Evolutionary conservation across 2,113 vertebrate species (phyloP).

Genomic region (Elgaria multicarinata): DNA sequence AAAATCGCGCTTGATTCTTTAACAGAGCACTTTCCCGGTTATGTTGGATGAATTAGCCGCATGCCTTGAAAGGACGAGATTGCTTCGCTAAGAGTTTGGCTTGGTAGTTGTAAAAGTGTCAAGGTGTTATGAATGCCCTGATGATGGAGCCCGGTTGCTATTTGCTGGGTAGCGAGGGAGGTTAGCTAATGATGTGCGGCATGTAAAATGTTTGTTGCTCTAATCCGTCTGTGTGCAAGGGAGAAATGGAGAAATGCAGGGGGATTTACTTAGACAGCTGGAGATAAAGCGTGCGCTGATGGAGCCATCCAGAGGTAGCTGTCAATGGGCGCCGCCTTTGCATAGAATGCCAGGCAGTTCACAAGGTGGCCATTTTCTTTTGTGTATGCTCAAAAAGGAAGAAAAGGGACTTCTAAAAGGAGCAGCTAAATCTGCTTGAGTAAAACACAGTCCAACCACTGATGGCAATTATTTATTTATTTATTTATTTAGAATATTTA

Average conservation of each 20-base stretch:
- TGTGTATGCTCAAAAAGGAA: neutral
- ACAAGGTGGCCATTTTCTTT: constrained; percentile 41
- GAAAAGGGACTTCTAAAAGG: constrained; percentile 31
- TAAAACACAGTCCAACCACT: constrained; percentile 34
- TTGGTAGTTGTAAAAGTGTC: constrained; percentile 78
- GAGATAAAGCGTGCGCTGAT: constrained; percentile 71
- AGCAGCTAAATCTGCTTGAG: constrained; percentile 2
- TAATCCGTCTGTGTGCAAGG: constrained; percentile 75
- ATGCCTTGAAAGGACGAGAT: constrained; percentile 62
- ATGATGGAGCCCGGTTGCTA: constrained; percentile 74
- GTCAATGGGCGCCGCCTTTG: constrained; percentile 71
- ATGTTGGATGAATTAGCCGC: constrained; percentile 68
- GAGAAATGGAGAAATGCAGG: constrained; percentile 58
- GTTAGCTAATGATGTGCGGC: constrained; percentile 78
- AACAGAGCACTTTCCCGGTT: constrained; percentile 51
- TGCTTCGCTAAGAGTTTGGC: constrained; percentile 69
- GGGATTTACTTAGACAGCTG: constrained; percentile 69
- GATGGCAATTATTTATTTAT: constrained; percentile 49
- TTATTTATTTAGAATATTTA: no score
- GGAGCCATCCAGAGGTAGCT: constrained; percentile 70
- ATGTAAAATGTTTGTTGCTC: constrained; percentile 72
- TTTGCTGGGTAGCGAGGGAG: constrained; percentile 78
- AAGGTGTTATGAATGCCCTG: constrained; percentile 76
- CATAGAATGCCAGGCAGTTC: constrained; percentile 63
- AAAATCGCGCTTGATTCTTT: constrained; percentile 22